These are phyloP conservation scores for Dromococcyx pavoninus DNA, from an alignment of 2,797 vertebrate species.

Conservation along the genomic window DNA sequence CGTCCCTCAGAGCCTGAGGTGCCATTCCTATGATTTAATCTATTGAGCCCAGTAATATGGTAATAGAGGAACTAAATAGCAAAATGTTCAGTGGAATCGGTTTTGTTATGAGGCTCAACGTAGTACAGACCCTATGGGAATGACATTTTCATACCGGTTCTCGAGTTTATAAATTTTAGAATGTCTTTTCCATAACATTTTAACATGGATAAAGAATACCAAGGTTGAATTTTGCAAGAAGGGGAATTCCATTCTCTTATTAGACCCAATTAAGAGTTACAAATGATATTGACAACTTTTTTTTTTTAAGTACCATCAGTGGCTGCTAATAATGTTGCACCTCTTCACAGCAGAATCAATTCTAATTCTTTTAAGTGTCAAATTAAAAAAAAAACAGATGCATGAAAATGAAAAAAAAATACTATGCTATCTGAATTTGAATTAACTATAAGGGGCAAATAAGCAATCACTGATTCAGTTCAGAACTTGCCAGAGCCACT, in stretches of 20 bases:
- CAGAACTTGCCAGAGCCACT: not conserved
- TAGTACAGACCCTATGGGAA: not conserved
- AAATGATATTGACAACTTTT: not conserved
- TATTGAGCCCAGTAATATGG: no score
- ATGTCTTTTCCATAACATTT: not conserved
- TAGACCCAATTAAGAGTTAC: not conserved
- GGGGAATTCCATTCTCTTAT: not conserved
- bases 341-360: conserved; percentile 27
- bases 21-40: no score
- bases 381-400: not conserved
- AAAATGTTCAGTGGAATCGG: not conserved
- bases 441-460: conserved; percentile 1
- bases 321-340: not conserved
- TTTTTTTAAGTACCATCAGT: not conserved
- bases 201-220: not conserved
- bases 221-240: not conserved
- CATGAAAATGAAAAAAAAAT: not conserved
- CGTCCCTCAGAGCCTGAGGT: no score
- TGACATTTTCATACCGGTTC: not conserved
- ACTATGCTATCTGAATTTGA: not conserved
- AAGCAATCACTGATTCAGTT: not conserved
- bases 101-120: not conserved
- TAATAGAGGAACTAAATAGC: not conserved
- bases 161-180: not conserved
- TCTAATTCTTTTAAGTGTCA: not conserved